phyloP scores from a whole-genome alignment of 1,140 invertebrate genomes.

The Carcinoscorpius rotundicauda region DNA sequence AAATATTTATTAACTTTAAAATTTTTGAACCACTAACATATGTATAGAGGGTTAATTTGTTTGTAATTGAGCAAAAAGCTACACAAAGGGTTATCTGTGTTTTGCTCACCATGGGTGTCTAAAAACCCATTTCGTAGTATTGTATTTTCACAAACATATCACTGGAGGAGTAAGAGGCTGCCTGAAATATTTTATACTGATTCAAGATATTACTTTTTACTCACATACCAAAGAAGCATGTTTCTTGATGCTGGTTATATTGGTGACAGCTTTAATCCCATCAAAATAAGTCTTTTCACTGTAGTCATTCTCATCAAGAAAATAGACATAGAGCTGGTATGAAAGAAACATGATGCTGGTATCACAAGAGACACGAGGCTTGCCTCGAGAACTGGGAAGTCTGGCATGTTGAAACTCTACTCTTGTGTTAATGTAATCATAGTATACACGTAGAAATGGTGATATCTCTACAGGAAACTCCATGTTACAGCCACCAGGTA shows the following conservation, averaged over 20 bases:
- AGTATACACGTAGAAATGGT: constrained; percentile 45
- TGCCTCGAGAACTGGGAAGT: constrained; percentile 5
- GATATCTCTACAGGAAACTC: constrained; percentile 48
- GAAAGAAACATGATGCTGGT: constrained; percentile 25
- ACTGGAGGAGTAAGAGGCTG: too few species aligned
- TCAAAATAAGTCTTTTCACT: constrained; percentile 45
- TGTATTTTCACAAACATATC: too few species aligned
- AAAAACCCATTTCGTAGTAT: too few species aligned
- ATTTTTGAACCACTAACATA: too few species aligned
- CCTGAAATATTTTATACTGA: too few species aligned
- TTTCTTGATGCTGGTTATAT: constrained; percentile 38
- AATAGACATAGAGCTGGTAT: constrained; percentile 50
- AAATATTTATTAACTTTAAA: too few species aligned
- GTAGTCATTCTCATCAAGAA: constrained; percentile 43
- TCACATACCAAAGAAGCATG: background rate
- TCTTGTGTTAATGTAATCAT: constrained; percentile 39
- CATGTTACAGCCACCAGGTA: constrained; percentile 65
- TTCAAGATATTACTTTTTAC: too few species aligned
- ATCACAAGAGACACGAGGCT: constrained; percentile 7
- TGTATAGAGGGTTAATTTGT: too few species aligned
- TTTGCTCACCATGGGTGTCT: too few species aligned
- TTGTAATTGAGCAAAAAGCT: too few species aligned
- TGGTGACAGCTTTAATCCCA: constrained; percentile 47
- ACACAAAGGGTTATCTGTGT: too few species aligned
- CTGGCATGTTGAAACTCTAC: constrained; percentile 47